These are phyloP conservation scores for Ceratoteleas bidentatus DNA, from an alignment of 1,140 invertebrate species.

Conservation along the genomic window DNA sequence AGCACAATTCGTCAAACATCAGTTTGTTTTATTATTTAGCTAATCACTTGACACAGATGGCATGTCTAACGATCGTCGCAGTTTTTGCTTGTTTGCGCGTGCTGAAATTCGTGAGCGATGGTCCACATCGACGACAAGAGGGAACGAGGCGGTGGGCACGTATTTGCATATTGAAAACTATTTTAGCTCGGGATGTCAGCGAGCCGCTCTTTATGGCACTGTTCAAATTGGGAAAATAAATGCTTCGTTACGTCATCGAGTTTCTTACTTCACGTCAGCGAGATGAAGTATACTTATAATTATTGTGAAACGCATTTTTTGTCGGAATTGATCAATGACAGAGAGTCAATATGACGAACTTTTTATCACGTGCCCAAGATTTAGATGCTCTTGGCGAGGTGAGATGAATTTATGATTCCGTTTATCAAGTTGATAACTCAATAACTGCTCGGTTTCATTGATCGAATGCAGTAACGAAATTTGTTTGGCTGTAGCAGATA, in stretches of 20 bases:
- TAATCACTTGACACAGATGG: conserved; percentile 36
- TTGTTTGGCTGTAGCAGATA: no score
- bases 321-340: conserved; percentile 14
- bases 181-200: conserved; percentile 14
- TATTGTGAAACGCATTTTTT: conserved; percentile 27
- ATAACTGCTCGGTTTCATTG: conserved; percentile 6
- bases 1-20: conserved; percentile 19
- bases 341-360: conserved; percentile 1
- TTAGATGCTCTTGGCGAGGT: not conserved
- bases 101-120: conserved; percentile 35
- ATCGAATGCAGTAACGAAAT: not conserved
- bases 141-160: no score
- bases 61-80: conserved; percentile 1
- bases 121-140: not conserved
- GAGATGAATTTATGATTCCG: not conserved
- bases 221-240: conserved; percentile 38
- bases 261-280: conserved; percentile 24
- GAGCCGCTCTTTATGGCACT: conserved; percentile 14
- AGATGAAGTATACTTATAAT: conserved; percentile 23
- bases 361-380: not conserved
- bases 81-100: conserved; percentile 23
- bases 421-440: conserved; percentile 8
- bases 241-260: conserved; percentile 26
- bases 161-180: conserved; percentile 42
- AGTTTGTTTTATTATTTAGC: conserved; percentile 27